Evolutionary conservation across 2,797 vertebrate genomes (phyloP).

Genomic region (Argentina silus): DNA sequence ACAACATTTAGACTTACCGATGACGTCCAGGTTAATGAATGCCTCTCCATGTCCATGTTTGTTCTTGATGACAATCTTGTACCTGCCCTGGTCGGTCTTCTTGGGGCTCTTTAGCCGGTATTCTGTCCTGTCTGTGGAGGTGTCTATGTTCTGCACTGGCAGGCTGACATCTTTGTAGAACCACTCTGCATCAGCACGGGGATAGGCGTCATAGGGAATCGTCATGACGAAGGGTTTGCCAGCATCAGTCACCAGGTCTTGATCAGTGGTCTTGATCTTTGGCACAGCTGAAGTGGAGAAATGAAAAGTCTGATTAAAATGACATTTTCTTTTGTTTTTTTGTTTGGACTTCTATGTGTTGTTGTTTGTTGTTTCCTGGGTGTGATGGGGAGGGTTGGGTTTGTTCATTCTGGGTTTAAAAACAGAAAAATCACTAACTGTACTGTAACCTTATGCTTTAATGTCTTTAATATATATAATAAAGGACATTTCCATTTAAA

Average conservation of each 20-base stretch:
- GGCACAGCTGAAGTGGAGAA: slow-evolving; percentile 83
- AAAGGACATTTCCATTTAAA: no score
- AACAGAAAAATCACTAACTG: no score
- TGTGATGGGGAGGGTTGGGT: no score
- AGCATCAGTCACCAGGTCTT: slow-evolving; percentile 93
- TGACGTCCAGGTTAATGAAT: slow-evolving; percentile 92
- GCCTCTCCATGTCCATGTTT: slow-evolving; percentile 94
- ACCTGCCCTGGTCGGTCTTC: slow-evolving; percentile 88
- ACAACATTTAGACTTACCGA: slow-evolving; percentile 81
- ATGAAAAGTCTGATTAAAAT: background rate
- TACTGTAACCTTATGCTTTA: no score
- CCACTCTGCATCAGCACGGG: slow-evolving; percentile 95
- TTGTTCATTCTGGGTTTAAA: no score
- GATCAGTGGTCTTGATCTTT: slow-evolving; percentile 94
- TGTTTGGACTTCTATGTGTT: no score
- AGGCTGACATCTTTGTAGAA: slow-evolving; percentile 81
- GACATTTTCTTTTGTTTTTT: no score
- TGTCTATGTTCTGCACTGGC: slow-evolving; percentile 89
- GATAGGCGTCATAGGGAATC: slow-evolving; percentile 95
- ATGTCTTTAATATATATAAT: no score
- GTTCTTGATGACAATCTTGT: slow-evolving; percentile 91
- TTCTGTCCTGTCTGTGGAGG: slow-evolving; percentile 86
- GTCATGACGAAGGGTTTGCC: slow-evolving; percentile 92
- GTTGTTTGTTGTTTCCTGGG: no score
- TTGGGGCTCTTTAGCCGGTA: slow-evolving; percentile 90